Conservation (phyloP, 2,113 vertebrate species). For the Suncus etruscus region DNA sequence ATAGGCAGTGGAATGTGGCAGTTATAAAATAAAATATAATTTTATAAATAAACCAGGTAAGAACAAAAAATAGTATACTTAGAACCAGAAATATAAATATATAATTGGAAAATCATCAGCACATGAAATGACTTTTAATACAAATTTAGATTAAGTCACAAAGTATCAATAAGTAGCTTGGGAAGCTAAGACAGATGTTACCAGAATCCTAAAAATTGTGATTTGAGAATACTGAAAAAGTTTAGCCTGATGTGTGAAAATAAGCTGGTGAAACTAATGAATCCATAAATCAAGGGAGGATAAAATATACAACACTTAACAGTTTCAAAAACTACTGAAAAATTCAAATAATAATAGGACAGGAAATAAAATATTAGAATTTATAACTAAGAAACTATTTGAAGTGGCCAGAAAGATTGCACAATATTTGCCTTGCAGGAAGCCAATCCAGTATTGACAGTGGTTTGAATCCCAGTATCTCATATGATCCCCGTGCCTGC, state of each 20-base stretch:
- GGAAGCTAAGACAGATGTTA: neutral
- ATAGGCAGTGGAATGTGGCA: neutral
- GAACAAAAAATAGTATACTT: neutral
- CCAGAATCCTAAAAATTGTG: neutral
- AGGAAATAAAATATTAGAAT: neutral
- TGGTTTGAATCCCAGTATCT: too few relatives aligned
- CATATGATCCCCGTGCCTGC: too few relatives aligned
- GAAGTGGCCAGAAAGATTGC: neutral
- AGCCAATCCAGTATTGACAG: too few relatives aligned
- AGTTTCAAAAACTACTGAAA: neutral
- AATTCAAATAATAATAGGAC: neutral
- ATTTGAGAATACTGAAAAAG: neutral
- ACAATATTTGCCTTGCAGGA: too few relatives aligned
- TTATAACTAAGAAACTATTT: neutral
- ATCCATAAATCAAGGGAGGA: neutral
- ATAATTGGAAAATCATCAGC: neutral
- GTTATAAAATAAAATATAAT: conserved; percentile 10
- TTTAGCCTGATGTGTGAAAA: neutral
- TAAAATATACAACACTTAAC: neutral
- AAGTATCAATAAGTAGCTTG: neutral
- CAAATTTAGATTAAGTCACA: neutral
- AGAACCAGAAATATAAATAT: neutral
- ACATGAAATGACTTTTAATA: neutral
- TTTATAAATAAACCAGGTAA: neutral
- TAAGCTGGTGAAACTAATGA: neutral